These are phyloP conservation scores for Apotomis capreana DNA, from an alignment of 2,888 invertebrate species.

Conservation along the genomic window DNA sequence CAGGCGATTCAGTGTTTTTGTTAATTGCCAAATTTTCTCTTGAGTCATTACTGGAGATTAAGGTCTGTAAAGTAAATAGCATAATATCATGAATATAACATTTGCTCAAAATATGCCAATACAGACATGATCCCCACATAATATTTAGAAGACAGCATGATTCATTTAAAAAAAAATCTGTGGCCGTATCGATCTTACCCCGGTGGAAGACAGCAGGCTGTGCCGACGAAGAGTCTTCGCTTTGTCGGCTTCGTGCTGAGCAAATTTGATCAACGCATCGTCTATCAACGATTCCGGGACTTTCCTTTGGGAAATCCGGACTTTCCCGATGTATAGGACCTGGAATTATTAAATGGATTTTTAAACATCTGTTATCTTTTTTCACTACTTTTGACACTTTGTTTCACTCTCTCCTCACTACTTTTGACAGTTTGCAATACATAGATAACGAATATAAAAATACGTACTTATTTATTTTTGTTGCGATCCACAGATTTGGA, in stretches of 20 bases:
- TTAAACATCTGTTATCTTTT: neutral
- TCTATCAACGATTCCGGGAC: conserved; percentile 95
- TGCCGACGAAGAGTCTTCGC: conserved; percentile 68
- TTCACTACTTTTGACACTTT: too few species aligned
- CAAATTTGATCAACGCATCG: conserved; percentile 93
- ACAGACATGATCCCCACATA: too few species aligned
- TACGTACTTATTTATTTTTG: too few species aligned
- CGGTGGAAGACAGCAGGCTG: conserved; percentile 72
- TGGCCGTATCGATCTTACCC: conserved; percentile 55
- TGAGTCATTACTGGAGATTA: conserved; percentile 69
- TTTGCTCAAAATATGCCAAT: too few species aligned
- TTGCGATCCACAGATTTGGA: too few species aligned
- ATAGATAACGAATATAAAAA: too few species aligned
- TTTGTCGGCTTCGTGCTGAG: conserved; percentile 90
- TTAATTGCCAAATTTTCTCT: conserved; percentile 63
- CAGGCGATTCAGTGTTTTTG: conserved; percentile 54
- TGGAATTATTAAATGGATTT: conserved; percentile 57
- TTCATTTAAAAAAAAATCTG: too few species aligned
- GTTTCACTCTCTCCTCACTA: too few species aligned
- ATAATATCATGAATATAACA: too few species aligned
- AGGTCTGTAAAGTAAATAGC: conserved; percentile 61
- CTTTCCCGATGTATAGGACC: conserved; percentile 96
- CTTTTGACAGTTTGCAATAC: too few species aligned
- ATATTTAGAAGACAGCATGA: too few species aligned
- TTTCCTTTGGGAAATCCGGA: conserved; percentile 93